These are phyloP conservation scores for Daphoenositta chrysoptera DNA, from an alignment of 2,113 vertebrate genomes.

Conservation along the genomic window DNA sequence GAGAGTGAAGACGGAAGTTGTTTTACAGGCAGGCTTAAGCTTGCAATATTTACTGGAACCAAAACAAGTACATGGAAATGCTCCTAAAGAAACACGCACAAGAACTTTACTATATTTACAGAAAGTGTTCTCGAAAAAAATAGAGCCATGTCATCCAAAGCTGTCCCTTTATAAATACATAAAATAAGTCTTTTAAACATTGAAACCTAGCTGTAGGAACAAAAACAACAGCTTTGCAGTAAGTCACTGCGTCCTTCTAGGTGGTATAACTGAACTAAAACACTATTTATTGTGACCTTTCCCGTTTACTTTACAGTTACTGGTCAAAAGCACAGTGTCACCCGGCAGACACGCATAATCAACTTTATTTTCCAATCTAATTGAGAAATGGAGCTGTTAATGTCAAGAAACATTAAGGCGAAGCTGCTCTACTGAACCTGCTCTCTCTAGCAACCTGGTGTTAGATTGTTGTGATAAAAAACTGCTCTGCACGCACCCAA, in stretches of 20 bases:
- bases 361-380: conserved; percentile 69
- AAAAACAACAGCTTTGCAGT: neutral
- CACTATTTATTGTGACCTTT: conserved; percentile 63
- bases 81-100: neutral
- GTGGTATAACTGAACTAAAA: conserved; percentile 52
- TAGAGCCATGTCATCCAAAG: neutral
- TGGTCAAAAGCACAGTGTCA: conserved; percentile 67
- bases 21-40: neutral
- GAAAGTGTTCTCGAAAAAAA: neutral
- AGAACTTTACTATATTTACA: neutral
- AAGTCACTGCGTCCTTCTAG: conserved; percentile 4
- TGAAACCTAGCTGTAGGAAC: neutral
- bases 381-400: conserved; percentile 69
- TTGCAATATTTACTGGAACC: neutral
- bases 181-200: neutral
- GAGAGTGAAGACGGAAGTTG: neutral
- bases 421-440: conserved; percentile 13
- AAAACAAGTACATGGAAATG: neutral
- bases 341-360: conserved; percentile 58
- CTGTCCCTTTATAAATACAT: neutral
- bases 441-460: neutral
- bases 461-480: neutral
- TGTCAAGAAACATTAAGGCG: conserved; percentile 64
- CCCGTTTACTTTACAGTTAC: conserved; percentile 51
- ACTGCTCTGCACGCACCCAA: accelerated